A percentile compares a stretch with the other conserved stretches of the same genome.
Conservation (phyloP, 2,888 invertebrate genomes). For the Drosophila merina region DNA sequence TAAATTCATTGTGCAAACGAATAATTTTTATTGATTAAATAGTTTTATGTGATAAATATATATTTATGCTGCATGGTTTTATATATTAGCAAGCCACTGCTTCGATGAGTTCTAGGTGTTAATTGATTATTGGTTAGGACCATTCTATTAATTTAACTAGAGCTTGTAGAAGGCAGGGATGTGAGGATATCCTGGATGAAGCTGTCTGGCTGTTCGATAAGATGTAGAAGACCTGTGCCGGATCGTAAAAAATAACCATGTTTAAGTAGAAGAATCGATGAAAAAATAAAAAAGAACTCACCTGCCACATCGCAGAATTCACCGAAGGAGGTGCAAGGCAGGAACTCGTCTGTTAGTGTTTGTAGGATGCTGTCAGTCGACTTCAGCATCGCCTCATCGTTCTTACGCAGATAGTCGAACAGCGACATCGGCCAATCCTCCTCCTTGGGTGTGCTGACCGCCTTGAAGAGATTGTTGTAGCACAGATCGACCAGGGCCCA, state of each 20-base stretch:
- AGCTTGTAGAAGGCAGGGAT: conserved; percentile 68
- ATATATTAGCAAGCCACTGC: conserved; percentile 44
- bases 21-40: conserved; percentile 78
- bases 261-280: neutral
- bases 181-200: conserved; percentile 81
- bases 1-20: conserved; percentile 71
- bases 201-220: conserved; percentile 82
- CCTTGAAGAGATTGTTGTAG: conserved; percentile 94
- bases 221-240: conserved; percentile 78
- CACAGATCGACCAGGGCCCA: conserved; percentile 93
- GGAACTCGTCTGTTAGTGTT: conserved; percentile 93
- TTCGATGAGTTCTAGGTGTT: conserved; percentile 22
- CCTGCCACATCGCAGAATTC: conserved; percentile 98
- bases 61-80: conserved; percentile 36
- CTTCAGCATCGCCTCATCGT: conserved; percentile 95
- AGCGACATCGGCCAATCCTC: conserved; percentile 95
- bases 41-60: conserved; percentile 69
- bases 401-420: conserved; percentile 96
- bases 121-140: conserved; percentile 20
- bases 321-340: conserved; percentile 94
- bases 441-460: conserved; percentile 89
- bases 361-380: conserved; percentile 93
- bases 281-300: conserved; percentile 44
- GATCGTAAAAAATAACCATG: neutral
- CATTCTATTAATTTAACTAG: conserved; percentile 60